These are phyloP conservation scores for Etheostoma spectabile DNA, from an alignment of 2,113 vertebrate genomes.

Conservation along the genomic window DNA sequence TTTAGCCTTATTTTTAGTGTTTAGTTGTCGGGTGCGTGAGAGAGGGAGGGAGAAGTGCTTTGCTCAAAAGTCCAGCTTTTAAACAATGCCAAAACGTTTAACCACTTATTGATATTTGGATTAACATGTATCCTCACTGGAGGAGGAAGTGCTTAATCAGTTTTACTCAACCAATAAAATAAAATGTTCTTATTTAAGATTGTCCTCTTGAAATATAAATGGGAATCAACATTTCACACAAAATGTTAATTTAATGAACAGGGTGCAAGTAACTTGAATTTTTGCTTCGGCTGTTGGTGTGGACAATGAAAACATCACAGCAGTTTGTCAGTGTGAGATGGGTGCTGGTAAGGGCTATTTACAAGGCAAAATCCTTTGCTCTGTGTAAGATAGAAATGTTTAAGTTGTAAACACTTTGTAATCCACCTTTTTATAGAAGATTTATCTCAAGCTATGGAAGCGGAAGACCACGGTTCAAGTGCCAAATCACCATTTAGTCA, in stretches of 20 bases:
- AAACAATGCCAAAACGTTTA: not conserved
- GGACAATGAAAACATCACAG: constrained; percentile 23
- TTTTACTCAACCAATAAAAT: not conserved
- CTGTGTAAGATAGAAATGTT: constrained; percentile 2
- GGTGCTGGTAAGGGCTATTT: constrained; percentile 78
- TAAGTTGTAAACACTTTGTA: constrained; percentile 24
- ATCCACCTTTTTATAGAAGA: constrained; percentile 18
- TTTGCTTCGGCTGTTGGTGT: constrained; percentile 1
- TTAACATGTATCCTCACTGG: not conserved
- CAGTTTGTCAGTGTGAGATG: constrained; percentile 34
- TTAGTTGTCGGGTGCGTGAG: constrained; percentile 4
- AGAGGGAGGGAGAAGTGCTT: constrained; percentile 1
- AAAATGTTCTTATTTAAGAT: not conserved
- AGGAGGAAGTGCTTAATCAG: not conserved
- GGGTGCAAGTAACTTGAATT: not conserved
- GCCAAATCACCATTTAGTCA: constrained; percentile 59
- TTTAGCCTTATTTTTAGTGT: constrained; percentile 24
- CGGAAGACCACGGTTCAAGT: constrained; percentile 49
- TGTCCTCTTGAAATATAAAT: not conserved
- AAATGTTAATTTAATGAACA: not conserved
- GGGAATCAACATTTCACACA: not conserved
- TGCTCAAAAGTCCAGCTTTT: constrained; percentile 19
- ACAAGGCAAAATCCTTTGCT: constrained; percentile 14
- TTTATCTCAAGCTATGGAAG: constrained; percentile 20
- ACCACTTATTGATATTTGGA: not conserved